Evolutionary conservation across 2,797 vertebrate genomes (phyloP), one percentile per base, ranked within the genome.

Genomic region (Danio tinwini): DNA sequence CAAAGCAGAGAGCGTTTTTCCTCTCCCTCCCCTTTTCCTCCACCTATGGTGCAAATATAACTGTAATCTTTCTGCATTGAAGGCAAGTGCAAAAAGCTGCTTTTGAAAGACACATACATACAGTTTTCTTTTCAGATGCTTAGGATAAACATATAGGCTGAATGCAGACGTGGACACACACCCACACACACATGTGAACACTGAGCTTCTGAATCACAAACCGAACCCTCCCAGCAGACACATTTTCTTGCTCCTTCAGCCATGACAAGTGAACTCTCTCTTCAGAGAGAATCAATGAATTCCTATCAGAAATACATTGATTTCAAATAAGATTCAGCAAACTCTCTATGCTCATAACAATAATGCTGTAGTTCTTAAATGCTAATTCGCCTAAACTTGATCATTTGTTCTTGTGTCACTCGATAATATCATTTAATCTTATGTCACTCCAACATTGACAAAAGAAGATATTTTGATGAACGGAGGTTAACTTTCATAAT

Each of bases 41-140:
- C 11, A 8, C 50, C 44, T 80, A 9, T 74, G n/a, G 16, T 78
- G 45, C 16, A 67, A 47, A 52, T 78, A 50, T 59, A 61, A n/a
- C 29, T 62, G 37, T 44, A 53, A 37, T 78, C 45, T 62, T 52
- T 78, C 56, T 29, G 8, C 10, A 53, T 71, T 78, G 17, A 68
- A 56, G 14, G 40, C 8, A 78, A 39, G 61, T 56, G 50, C 5
- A 78, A 78, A 78, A 61, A 40, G 29, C 44, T 12, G 37, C 29
- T 74, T 52, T 52, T 73, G 53, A 77, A 68, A 68, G 56, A 61
- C 45, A 47, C 49, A 39, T 10, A 68, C 42, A 76, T 55, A 44
- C 44, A 17, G 63, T 39, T 68, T 76, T 78, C 64, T 50, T 78
- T 69, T 68, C 45, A 59, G 44, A 19, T 50, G 12, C 12, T 19